Percentiles rank a stretch among this genome's conserved stretches.
Conservation (phyloP, 2,888 invertebrate genomes). For the Neoitamus cyanurus region DNA sequence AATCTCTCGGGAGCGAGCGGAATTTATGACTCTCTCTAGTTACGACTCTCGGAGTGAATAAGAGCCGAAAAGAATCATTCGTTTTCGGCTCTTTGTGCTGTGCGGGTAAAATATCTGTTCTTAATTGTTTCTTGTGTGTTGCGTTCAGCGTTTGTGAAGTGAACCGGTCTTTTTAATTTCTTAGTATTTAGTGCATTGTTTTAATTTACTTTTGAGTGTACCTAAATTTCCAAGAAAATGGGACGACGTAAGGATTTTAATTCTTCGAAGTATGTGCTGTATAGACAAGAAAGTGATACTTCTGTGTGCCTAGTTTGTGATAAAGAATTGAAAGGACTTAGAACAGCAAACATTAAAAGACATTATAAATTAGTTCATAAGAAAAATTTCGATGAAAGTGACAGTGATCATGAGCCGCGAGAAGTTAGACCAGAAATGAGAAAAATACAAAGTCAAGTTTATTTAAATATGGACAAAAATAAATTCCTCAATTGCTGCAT, state of each 20-base stretch:
- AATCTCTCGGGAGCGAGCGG: too few relatives aligned
- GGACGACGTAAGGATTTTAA: background rate
- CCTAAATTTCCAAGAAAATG: too few relatives aligned
- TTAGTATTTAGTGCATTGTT: too few relatives aligned
- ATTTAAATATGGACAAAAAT: slow-evolving; percentile 11
- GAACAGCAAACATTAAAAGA: background rate
- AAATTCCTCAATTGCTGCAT: slow-evolving; percentile 19
- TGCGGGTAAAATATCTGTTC: too few relatives aligned
- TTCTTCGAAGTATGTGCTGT: background rate
- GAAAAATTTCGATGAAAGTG: background rate
- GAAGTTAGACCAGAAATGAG: background rate
- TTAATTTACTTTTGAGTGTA: too few relatives aligned
- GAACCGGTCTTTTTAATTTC: too few relatives aligned
- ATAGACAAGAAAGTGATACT: background rate
- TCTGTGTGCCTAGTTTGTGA: background rate
- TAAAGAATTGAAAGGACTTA: slow-evolving; percentile 8
- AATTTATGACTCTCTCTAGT: too few relatives aligned
- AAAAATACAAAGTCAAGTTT: background rate
- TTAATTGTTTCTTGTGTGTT: too few relatives aligned
- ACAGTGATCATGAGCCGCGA: background rate
- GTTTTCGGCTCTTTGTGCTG: too few relatives aligned
- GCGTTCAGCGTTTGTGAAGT: too few relatives aligned
- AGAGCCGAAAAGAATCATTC: too few relatives aligned
- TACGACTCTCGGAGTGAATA: too few relatives aligned
- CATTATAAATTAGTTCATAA: slow-evolving; percentile 10